Evolutionary conservation across 2,888 invertebrate species (phyloP).

Genomic region (Tetragonula carbonaria): DNA sequence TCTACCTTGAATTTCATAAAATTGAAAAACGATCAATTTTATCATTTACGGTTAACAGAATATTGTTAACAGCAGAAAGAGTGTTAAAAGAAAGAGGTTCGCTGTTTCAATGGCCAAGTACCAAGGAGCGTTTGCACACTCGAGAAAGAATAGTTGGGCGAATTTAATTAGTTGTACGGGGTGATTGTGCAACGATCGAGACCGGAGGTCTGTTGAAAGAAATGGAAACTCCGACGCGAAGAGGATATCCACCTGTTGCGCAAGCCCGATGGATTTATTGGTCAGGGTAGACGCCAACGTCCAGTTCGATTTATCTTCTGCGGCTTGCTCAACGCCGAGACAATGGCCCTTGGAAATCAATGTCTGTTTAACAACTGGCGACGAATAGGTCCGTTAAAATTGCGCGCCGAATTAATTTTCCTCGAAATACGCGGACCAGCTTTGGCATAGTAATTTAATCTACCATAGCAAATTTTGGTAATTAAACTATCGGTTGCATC

Average conservation of each 20-base stretch:
- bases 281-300: conserved; percentile 54
- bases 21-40: too few species aligned
- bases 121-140: neutral
- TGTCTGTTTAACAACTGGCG: conserved; percentile 50
- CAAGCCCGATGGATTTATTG: conserved; percentile 62
- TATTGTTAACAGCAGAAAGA: too few species aligned
- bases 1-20: too few species aligned
- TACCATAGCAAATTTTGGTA: neutral
- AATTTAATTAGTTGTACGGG: conserved; percentile 49
- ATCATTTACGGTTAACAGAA: too few species aligned
- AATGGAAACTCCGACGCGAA: conserved; percentile 53
- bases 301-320: conserved; percentile 62
- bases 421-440: neutral
- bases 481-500: too few species aligned
- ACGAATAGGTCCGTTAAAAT: conserved; percentile 23
- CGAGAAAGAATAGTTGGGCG: neutral
- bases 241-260: conserved; percentile 68
- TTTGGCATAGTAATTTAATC: neutral
- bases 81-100: neutral
- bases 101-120: neutral
- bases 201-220: conserved; percentile 57
- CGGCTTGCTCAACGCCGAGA: conserved; percentile 50
- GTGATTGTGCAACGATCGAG: conserved; percentile 35
- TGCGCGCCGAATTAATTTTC: neutral
- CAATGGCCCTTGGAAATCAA: conserved; percentile 63